These are phyloP conservation scores for Elysia crispata DNA, from an alignment of 2,888 invertebrate species.

Conservation along the genomic window DNA sequence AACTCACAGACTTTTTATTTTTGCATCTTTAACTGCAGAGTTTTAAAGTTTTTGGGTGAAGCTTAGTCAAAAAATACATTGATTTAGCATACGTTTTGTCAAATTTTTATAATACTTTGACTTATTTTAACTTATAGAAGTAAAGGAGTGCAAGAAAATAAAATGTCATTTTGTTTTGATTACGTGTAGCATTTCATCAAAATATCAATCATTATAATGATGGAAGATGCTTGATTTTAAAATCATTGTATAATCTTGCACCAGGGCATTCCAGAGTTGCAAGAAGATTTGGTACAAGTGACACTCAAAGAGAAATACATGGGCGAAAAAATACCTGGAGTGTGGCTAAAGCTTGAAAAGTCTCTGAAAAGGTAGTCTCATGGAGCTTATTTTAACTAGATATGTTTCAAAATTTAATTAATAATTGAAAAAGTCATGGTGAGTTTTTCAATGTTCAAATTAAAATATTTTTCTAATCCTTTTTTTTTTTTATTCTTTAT, in stretches of 20 bases:
- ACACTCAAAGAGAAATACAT: conserved; percentile 76
- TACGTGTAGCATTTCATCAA: no score
- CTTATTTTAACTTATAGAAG: no score
- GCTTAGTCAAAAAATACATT: no score
- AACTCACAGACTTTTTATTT: no score
- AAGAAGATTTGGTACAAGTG: conserved; percentile 64
- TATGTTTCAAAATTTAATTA: background rate
- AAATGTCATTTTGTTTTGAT: no score
- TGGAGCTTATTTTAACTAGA: background rate
- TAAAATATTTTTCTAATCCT: background rate
- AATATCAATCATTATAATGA: no score
- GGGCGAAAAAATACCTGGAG: conserved; percentile 76
- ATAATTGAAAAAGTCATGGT: background rate
- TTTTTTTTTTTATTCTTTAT: background rate
- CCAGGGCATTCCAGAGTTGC: conserved; percentile 73
- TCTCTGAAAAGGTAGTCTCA: conserved; percentile 59
- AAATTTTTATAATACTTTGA: no score
- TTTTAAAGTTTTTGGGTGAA: no score
- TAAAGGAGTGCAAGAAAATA: no score
- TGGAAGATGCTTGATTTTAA: no score
- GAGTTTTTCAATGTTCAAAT: background rate
- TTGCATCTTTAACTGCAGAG: no score
- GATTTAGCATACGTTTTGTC: no score
- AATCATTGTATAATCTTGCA: background rate
- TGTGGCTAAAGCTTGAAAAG: conserved; percentile 75